Evolutionary conservation across 1,140 invertebrate species (phyloP).

Genomic region (Drosophila bifasciata): DNA sequence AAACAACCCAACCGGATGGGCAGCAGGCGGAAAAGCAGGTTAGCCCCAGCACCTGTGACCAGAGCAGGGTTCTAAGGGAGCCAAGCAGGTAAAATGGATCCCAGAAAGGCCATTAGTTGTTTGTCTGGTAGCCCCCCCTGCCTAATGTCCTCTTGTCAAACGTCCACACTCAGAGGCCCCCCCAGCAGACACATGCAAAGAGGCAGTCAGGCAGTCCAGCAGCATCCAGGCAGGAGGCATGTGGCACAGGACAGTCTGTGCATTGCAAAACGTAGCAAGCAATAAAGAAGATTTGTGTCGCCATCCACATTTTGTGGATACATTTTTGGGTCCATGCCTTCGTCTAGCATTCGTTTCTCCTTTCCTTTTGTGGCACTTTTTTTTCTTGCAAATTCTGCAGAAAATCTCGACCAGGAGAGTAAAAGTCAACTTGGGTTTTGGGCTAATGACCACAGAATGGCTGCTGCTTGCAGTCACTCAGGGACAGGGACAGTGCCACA

Average conservation of each 20-base stretch:
- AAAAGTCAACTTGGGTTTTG: constrained; percentile 75
- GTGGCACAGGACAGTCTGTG: constrained; percentile 32
- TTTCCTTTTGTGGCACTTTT: constrained; percentile 4
- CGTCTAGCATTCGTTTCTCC: constrained; percentile 29
- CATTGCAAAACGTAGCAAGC: constrained; percentile 72
- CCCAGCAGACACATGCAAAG: constrained; percentile 10
- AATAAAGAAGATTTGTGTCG: constrained; percentile 80
- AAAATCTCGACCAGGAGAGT: constrained; percentile 69
- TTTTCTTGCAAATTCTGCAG: constrained; percentile 70
- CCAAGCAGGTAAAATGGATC: constrained; percentile 54
- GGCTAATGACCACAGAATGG: constrained; percentile 80
- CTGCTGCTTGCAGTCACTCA: constrained; percentile 73
- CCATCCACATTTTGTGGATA: constrained; percentile 72
- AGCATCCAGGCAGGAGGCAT: too few relatives aligned
- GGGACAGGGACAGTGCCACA: constrained; percentile 26
- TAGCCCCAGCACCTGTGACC: constrained; percentile 58
- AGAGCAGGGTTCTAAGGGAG: constrained; percentile 3
- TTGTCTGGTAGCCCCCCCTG: constrained; percentile 63
- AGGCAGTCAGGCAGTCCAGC: constrained; percentile 1
- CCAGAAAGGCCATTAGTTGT: constrained; percentile 80
- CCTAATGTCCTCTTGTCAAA: constrained; percentile 79
- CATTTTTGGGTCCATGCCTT: constrained; percentile 38
- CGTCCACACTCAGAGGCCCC: constrained; percentile 25
- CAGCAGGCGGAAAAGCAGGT: constrained; percentile 11
- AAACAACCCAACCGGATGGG: constrained; percentile 59